Base-by-base conservation (phyloP, 2,797 vertebrate genomes). In the Cynodonichthys magdalenae region DNA sequence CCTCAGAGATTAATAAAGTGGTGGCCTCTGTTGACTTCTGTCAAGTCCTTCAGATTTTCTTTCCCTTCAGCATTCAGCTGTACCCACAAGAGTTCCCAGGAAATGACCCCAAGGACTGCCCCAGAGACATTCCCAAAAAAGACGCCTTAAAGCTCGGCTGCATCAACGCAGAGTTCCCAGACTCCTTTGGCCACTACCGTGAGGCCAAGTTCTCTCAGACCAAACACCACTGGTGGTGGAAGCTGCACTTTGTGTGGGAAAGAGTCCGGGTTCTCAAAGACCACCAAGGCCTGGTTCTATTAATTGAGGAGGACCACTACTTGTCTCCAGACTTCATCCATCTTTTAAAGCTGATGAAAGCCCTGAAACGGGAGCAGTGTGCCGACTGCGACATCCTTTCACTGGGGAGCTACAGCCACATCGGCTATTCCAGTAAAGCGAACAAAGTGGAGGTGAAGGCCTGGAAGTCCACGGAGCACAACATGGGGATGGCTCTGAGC, bases 171-270 rank as follows among this genome's bases (percentile, higher is more conserved):
- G 96, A 96, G 66, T 99, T 95, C 82, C 97, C 97, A 0, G 98
- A 99, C 81, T 95, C 96, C 0, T 99, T 98, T 39, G 97, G 98
- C 69, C 98, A 99, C 88, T 99, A 99, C 82, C 93, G 98, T 1
- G 98, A 99, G 83, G 96, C 98, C 20, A 95, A 95, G 53, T 99
- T 99, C 89, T 96, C 96, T 5, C 98, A 99, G 86, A 95, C 96
- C 81, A 99, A 99, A 87, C 98, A 99, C 87, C 98, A 99, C 80
- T 99, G 98, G 98, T 99, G 98, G 98, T 99, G 98, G 98, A 99
- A 99, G 92, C 90, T 99, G 84, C 97, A 99, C 83, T 99, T 99
- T 75, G 96, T 96, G 0, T 99, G 96, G 96, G 97, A 98, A 77
- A 87, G 96, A 62, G 91, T 99, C n/a, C 92, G 90, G 48, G 90